These are phyloP conservation scores for Chaetodon trifasciatus DNA, from an alignment of 2,797 vertebrate species.

Conservation along the genomic window DNA sequence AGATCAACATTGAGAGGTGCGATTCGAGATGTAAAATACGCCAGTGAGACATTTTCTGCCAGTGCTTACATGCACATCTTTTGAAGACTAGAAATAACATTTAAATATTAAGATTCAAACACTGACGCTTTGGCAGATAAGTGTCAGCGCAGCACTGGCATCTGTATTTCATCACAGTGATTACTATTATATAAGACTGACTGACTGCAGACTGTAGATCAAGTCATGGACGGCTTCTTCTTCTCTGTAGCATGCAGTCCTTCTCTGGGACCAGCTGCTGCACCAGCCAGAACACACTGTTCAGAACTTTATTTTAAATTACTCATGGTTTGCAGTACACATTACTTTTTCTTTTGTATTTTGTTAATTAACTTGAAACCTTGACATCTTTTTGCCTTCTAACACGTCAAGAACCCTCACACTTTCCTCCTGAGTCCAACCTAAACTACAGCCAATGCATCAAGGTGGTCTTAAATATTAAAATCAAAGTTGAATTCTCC, in stretches of 20 bases:
- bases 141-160: slow-evolving; percentile 54
- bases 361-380: neutral
- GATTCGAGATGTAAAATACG: slow-evolving; percentile 2
- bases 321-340: neutral
- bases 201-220: slow-evolving; percentile 39
- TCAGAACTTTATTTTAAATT: slow-evolving; percentile 2
- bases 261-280: neutral
- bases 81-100: slow-evolving; percentile 48
- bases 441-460: neutral
- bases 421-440: neutral
- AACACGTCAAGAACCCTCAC: neutral
- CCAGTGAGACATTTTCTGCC: neutral
- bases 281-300: slow-evolving; percentile 8
- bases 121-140: slow-evolving; percentile 59
- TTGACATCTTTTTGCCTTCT: neutral
- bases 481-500: neutral
- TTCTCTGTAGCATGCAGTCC: slow-evolving; percentile 27
- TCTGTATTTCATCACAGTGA: slow-evolving; percentile 59
- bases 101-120: slow-evolving; percentile 58
- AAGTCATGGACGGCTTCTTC: slow-evolving; percentile 26
- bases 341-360: neutral
- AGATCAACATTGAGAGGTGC: neutral
- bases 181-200: slow-evolving; percentile 62
- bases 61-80: slow-evolving; percentile 31
- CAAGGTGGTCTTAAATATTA: neutral